phyloP scores from a whole-genome alignment of 2,113 vertebrate species.

The Daphoenositta chrysoptera region DNA sequence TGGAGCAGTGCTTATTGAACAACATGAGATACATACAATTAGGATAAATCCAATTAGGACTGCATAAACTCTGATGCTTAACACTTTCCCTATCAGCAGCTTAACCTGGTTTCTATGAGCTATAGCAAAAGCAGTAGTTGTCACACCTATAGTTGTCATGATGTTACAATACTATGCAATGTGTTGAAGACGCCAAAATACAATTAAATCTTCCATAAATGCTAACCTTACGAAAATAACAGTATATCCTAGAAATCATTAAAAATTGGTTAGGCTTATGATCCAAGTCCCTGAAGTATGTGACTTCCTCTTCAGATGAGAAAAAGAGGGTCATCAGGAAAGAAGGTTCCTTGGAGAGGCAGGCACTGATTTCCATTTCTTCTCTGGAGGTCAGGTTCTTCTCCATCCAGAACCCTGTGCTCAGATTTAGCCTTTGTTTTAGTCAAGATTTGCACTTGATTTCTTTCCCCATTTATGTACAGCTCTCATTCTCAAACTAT shows the following conservation, averaged over 20 bases:
- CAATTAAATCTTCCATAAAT: neutral
- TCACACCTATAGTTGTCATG: neutral
- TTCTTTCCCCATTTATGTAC: neutral
- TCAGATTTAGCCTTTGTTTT: neutral
- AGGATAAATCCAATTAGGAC: neutral
- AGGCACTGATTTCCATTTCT: neutral
- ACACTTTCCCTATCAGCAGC: neutral
- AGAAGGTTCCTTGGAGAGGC: neutral
- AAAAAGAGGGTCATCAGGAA: neutral
- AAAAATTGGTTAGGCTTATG: neutral
- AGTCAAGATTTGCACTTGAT: neutral
- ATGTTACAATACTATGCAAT: neutral
- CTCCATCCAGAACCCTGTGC: neutral
- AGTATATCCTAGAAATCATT: neutral
- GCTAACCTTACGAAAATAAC: neutral
- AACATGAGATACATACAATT: neutral
- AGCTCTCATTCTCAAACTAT: neutral
- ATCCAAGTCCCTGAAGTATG: accelerated
- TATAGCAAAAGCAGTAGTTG: neutral
- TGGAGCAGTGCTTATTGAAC: neutral
- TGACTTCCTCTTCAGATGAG: neutral
- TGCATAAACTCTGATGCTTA: neutral
- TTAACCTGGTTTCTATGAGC: neutral
- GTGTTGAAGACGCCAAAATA: neutral
- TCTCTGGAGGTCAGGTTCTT: neutral